A percentile compares a stretch with the other conserved stretches of the same genome.
Evolutionary conservation across 2,888 invertebrate species (phyloP).

Genomic region (Phorcus lineatus): DNA sequence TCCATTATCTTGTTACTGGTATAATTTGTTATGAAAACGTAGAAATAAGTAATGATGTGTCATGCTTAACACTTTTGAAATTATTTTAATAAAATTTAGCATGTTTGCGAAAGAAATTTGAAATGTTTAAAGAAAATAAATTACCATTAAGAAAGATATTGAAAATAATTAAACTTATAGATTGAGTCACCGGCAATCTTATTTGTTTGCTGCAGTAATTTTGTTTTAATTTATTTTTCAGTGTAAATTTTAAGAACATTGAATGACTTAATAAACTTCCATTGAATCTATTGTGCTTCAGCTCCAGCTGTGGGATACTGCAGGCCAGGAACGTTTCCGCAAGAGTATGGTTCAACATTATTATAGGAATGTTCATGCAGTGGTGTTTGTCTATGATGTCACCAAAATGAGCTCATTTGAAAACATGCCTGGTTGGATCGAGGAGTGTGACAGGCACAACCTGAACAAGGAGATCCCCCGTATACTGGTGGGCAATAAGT

Average conservation of each 20-base stretch:
- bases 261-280: background rate
- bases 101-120: too few species aligned
- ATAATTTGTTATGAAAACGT: too few species aligned
- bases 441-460: slow-evolving; percentile 84
- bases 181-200: too few species aligned
- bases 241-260: background rate
- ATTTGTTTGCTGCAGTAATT: too few species aligned
- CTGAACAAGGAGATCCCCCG: slow-evolving; percentile 81
- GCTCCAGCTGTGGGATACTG: slow-evolving; percentile 87
- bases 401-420: slow-evolving; percentile 82
- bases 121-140: too few species aligned
- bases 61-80: too few species aligned
- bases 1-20: too few species aligned
- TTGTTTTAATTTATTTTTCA: too few species aligned
- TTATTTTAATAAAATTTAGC: too few species aligned
- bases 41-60: too few species aligned
- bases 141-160: too few species aligned
- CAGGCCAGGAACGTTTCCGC: slow-evolving; percentile 88
- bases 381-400: slow-evolving; percentile 89
- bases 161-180: too few species aligned
- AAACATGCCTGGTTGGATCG: slow-evolving; percentile 84
- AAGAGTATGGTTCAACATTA: slow-evolving; percentile 89
- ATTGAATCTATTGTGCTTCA: slow-evolving; percentile 75
- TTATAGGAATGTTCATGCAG: slow-evolving; percentile 88
- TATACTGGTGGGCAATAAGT: slow-evolving; percentile 88